Evolutionary conservation across 2,888 invertebrate genomes (phyloP).

Genomic region (Brachyopa scutellaris): DNA sequence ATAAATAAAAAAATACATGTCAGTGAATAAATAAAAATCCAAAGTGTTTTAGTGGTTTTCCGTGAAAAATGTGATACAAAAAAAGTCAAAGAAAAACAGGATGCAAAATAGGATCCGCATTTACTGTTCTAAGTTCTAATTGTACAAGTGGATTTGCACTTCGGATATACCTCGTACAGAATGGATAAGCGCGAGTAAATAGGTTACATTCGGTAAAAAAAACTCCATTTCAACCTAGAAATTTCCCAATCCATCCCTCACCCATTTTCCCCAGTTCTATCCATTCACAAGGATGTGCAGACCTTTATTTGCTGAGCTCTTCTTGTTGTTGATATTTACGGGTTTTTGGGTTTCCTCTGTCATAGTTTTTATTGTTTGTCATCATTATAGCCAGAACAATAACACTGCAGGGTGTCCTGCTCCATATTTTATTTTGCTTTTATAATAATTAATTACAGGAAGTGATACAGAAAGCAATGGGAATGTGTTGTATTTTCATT

Average conservation of each 20-base stretch:
- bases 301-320: background rate
- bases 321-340: background rate
- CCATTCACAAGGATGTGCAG: constrained; percentile 5
- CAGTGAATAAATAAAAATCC: background rate
- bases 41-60: constrained; percentile 2
- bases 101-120: background rate
- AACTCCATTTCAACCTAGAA: background rate
- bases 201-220: background rate
- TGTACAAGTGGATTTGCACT: background rate
- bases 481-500: too few relatives aligned
- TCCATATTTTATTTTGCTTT: background rate
- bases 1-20: background rate
- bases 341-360: background rate
- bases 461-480: background rate
- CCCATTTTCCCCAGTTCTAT: background rate
- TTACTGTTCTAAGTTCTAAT: constrained; percentile 9
- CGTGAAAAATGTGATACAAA: background rate
- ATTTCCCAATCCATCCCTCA: background rate
- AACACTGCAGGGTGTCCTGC: background rate
- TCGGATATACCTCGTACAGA: constrained; percentile 8
- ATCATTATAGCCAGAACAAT: constrained; percentile 8
- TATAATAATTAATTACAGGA: background rate
- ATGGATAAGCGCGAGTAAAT: background rate
- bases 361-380: constrained; percentile 6
- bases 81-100: background rate